Percentiles rank a stretch among this genome's conserved stretches.
These are phyloP conservation scores for Zosterops lateralis DNA, from an alignment of 2,113 vertebrate genomes.

Conservation along the genomic window DNA sequence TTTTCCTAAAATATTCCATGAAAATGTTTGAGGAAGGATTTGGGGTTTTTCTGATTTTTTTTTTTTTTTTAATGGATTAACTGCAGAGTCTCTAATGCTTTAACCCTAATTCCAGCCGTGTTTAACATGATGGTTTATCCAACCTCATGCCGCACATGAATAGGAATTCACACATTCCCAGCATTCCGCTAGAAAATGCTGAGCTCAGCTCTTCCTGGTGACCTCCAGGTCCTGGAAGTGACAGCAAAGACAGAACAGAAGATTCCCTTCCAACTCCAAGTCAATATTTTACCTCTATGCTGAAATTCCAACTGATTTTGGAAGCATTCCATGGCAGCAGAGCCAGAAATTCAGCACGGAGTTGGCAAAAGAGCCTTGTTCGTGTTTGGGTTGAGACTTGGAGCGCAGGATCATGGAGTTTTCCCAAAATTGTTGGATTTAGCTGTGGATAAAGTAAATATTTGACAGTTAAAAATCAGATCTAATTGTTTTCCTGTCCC, in stretches of 20 bases:
- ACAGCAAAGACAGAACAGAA: neutral
- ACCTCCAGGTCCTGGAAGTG: neutral
- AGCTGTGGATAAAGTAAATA: neutral
- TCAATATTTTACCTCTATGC: neutral
- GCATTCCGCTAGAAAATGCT: rapidly evolving
- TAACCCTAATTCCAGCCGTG: rapidly evolving
- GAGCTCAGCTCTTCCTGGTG: neutral
- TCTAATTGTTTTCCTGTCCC: neutral
- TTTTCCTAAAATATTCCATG: rapidly evolving
- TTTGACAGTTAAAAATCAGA: neutral
- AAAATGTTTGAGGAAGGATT: rapidly evolving
- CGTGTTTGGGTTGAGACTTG: neutral
- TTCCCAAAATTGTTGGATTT: neutral
- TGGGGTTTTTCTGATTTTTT: neutral
- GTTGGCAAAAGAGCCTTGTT: neutral
- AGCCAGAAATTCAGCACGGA: neutral
- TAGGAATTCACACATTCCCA: neutral
- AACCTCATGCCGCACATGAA: rapidly evolving
- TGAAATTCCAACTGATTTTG: neutral
- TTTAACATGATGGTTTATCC: rapidly evolving
- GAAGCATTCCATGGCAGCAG: rapidly evolving
- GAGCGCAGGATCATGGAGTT: rapidly evolving
- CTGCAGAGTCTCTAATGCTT: neutral
- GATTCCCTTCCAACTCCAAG: neutral
- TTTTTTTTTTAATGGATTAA: too few relatives aligned